These are phyloP conservation scores for Pseudomyrmex pallidus DNA, from an alignment of 1,140 invertebrate genomes.

Conservation along the genomic window DNA sequence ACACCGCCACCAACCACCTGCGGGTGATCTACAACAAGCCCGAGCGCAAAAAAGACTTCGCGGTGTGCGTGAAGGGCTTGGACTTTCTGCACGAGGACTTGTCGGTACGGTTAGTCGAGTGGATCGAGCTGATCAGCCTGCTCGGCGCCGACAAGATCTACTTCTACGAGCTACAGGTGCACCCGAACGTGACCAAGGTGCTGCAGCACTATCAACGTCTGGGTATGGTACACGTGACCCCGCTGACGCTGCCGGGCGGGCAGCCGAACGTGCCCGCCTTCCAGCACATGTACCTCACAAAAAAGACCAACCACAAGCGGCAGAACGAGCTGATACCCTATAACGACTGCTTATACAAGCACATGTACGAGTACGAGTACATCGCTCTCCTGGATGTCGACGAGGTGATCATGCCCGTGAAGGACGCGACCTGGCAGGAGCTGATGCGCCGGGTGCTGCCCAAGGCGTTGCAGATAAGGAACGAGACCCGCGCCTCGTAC, in stretches of 20 bases:
- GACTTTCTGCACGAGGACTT: slow-evolving; percentile 97
- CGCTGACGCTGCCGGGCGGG: slow-evolving; percentile 94
- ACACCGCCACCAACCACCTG: slow-evolving; percentile 94
- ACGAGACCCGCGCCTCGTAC: slow-evolving; percentile 93
- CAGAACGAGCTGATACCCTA: slow-evolving; percentile 98
- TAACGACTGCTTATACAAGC: slow-evolving; percentile 98
- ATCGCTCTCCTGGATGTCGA: slow-evolving; percentile 96
- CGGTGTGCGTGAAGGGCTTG: slow-evolving; percentile 97
- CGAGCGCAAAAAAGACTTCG: slow-evolving; percentile 91
- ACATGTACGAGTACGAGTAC: slow-evolving; percentile 96
- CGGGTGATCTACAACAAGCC: slow-evolving; percentile 93
- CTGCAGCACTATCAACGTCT: slow-evolving; percentile 91
- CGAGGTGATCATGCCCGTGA: slow-evolving; percentile 97
- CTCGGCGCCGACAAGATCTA: slow-evolving; percentile 97
- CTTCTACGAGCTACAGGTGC: slow-evolving; percentile 95
- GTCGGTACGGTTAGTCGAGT: slow-evolving; percentile 95
- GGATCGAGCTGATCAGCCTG: slow-evolving; percentile 95
- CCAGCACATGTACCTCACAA: slow-evolving; percentile 95
- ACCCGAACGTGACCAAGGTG: slow-evolving; percentile 96
- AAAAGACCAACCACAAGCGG: slow-evolving; percentile 95
- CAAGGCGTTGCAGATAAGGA: slow-evolving; percentile 89
- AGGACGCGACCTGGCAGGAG: slow-evolving; percentile 90
- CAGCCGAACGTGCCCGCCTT: slow-evolving; percentile 95
- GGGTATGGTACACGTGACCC: slow-evolving; percentile 93
- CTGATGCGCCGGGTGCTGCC: slow-evolving; percentile 91